Conservation (phyloP, 2,113 vertebrate genomes). For the Osmerus eperlanus region DNA sequence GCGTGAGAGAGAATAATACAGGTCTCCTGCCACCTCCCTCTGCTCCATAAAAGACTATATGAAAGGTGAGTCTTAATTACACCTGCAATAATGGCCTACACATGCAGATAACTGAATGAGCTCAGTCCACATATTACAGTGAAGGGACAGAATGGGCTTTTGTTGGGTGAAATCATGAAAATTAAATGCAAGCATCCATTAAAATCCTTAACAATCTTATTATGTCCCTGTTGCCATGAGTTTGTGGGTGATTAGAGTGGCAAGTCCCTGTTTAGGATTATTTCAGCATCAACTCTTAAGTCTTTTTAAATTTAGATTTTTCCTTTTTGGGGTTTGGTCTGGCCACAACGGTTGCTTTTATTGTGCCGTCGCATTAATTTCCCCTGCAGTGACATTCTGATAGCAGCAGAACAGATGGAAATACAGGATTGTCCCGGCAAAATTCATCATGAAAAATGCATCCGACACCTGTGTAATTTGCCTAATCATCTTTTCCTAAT, state of each 20-base stretch:
- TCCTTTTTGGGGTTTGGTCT: constrained; percentile 39
- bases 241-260: constrained; percentile 36
- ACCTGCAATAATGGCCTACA: constrained; percentile 40
- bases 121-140: constrained; percentile 47
- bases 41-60: constrained; percentile 44
- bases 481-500: constrained; percentile 99
- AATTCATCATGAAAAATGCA: constrained; percentile 99
- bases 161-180: constrained; percentile 43
- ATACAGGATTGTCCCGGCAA: constrained; percentile 97
- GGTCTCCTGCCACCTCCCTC: constrained; percentile 30
- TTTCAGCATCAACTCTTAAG: constrained; percentile 41
- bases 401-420: constrained; percentile 97
- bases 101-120: constrained; percentile 48
- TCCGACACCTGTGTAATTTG: constrained; percentile 99
- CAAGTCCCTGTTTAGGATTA: constrained; percentile 49
- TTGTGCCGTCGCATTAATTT: constrained; percentile 84
- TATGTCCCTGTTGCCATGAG: constrained; percentile 36
- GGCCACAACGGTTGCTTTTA: constrained; percentile 75
- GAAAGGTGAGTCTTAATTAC: constrained; percentile 58
- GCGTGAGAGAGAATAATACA: neutral
- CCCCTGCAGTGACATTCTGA: constrained; percentile 90
- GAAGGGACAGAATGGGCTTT: constrained; percentile 41
- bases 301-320: constrained; percentile 52
- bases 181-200: constrained; percentile 45
- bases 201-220: constrained; percentile 40